Evolutionary conservation across 2,888 invertebrate species (phyloP).

Genomic region (Agriopis marginaria): DNA sequence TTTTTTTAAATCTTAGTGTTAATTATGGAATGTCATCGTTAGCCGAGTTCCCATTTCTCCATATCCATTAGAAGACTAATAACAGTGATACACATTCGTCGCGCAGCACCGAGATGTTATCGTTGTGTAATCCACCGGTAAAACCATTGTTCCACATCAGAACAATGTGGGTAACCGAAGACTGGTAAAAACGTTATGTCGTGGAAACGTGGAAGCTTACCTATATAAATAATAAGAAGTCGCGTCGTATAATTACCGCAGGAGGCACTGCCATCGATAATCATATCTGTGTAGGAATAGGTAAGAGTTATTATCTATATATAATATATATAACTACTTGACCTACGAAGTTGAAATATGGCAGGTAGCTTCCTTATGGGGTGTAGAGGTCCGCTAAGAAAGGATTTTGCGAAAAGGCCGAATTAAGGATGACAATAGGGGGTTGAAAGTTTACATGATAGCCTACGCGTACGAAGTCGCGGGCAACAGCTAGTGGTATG

Average conservation of each 20-base stretch:
- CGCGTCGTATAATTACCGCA: slow-evolving; percentile 2
- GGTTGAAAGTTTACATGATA: no score
- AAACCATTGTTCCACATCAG: slow-evolving; percentile 70
- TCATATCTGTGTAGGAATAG: neutral
- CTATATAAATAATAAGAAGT: slow-evolving; percentile 53
- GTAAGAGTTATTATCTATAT: neutral
- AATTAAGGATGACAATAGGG: no score
- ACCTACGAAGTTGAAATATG: no score
- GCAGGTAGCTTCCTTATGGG: no score
- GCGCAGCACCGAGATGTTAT: slow-evolving; percentile 39
- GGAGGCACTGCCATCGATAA: slow-evolving; percentile 10
- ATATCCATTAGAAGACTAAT: slow-evolving; percentile 30
- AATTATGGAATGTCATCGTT: slow-evolving; percentile 18
- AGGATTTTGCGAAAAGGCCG: no score
- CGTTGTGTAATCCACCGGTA: slow-evolving; percentile 65
- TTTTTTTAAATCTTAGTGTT: neutral
- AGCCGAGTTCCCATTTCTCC: slow-evolving; percentile 23
- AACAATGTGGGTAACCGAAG: slow-evolving; percentile 62
- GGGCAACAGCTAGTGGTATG: no score
- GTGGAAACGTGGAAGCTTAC: slow-evolving; percentile 69
- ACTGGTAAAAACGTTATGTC: slow-evolving; percentile 64
- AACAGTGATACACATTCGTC: slow-evolving; percentile 35
- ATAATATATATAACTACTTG: no score
- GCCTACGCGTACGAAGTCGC: no score
- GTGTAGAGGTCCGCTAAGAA: no score